Percentiles rank a stretch among this genome's conserved stretches.
These are phyloP conservation scores for Eulithis prunata DNA, from an alignment of 2,888 invertebrate genomes.

Conservation along the genomic window DNA sequence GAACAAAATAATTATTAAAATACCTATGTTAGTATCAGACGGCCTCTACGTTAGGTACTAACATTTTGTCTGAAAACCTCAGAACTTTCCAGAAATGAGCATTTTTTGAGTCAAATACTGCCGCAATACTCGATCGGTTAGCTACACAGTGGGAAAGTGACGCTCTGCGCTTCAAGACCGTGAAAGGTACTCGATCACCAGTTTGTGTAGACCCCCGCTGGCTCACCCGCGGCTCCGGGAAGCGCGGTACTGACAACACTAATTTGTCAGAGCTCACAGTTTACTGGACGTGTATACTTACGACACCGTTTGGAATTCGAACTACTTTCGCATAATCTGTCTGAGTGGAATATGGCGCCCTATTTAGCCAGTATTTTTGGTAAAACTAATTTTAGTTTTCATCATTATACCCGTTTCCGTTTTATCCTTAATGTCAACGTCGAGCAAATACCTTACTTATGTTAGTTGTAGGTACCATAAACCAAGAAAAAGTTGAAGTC, in stretches of 20 bases:
- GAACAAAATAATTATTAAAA: too few species aligned
- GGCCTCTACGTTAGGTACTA: too few species aligned
- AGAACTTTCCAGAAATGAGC: neutral
- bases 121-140: conserved; percentile 28
- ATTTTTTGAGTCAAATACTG: conserved; percentile 17
- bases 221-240: conserved; percentile 49
- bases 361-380: conserved; percentile 52
- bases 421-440: too few species aligned
- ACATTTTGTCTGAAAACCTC: neutral
- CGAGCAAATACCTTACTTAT: too few species aligned
- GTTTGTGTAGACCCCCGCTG: conserved; percentile 57
- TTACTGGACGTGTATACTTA: conserved; percentile 68
- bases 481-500: too few species aligned
- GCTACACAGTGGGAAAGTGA: conserved; percentile 31
- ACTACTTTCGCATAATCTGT: conserved; percentile 82
- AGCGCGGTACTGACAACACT: conserved; percentile 45
- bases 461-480: too few species aligned
- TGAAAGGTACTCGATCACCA: conserved; percentile 80
- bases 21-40: too few species aligned
- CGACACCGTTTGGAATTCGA: conserved; percentile 81
- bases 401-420: too few species aligned
- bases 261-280: conserved; percentile 63
- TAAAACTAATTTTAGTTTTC: too few species aligned
- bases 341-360: conserved; percentile 69
- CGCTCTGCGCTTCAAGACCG: conserved; percentile 72